phyloP scores from a whole-genome alignment of 2,888 invertebrate species.

The Serripes groenlandicus region DNA sequence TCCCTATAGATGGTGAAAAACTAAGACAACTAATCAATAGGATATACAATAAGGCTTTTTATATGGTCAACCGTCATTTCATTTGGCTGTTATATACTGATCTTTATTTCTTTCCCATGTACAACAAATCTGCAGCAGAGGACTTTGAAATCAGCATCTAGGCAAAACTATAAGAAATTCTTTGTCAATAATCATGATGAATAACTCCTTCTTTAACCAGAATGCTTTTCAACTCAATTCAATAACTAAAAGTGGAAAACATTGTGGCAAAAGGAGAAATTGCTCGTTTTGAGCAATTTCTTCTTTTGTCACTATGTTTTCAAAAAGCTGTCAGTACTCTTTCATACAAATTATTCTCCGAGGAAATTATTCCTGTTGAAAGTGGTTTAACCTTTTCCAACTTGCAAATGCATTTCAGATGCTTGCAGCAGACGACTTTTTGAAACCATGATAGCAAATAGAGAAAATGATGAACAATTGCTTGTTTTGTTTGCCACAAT shows the following conservation, averaged over 20 bases:
- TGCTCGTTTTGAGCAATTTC: not conserved
- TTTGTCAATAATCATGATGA: not conserved
- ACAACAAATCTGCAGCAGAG: too few species aligned
- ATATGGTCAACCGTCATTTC: too few species aligned
- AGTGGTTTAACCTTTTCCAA: not conserved
- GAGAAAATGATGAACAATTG: not conserved
- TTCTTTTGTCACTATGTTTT: not conserved
- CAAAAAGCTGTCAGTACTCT: too few species aligned
- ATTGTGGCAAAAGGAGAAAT: conserved; percentile 1
- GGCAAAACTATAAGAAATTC: not conserved
- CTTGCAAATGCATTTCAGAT: not conserved
- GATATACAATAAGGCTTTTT: too few species aligned
- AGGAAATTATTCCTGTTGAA: too few species aligned
- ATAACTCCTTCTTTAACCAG: not conserved
- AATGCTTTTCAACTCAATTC: not conserved
- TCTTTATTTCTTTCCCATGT: too few species aligned
- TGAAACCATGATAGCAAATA: not conserved
- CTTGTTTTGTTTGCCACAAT: not conserved
- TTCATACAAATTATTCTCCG: too few species aligned
- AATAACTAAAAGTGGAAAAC: not conserved
- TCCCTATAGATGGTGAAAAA: too few species aligned
- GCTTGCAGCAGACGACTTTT: not conserved
- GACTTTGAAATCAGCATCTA: too few species aligned
- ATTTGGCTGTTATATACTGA: too few species aligned
- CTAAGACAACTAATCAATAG: too few species aligned